These are phyloP conservation scores for Pterocles orientalis DNA, from an alignment of 2,113 vertebrate genomes.

Conservation along the genomic window DNA sequence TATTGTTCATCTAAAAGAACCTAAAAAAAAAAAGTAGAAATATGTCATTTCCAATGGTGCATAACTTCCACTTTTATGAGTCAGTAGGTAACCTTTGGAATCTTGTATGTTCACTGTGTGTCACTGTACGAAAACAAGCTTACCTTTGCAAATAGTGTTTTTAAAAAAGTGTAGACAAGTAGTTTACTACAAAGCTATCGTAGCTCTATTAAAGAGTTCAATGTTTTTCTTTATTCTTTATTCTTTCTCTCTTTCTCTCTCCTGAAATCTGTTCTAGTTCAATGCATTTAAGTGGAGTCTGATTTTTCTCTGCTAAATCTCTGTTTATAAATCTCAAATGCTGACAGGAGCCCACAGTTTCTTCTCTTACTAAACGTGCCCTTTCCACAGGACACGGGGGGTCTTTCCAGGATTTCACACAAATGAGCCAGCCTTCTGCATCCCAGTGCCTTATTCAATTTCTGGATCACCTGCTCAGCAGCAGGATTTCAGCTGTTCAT, in stretches of 20 bases:
- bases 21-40: neutral
- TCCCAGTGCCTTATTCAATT: neutral
- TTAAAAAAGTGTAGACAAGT: neutral
- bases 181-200: neutral
- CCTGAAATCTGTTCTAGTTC: neutral
- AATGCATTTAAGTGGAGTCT: neutral
- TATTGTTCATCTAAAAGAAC: neutral
- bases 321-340: conserved; percentile 7
- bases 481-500: conserved; percentile 5
- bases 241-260: neutral
- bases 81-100: neutral
- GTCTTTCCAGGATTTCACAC: neutral
- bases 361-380: neutral
- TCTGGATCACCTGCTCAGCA: neutral
- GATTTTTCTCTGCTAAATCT: neutral
- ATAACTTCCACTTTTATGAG: neutral
- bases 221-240: neutral
- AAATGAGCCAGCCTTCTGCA: neutral
- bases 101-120: neutral
- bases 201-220: neutral
- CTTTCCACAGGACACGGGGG: neutral
- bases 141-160: neutral
- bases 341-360: neutral
- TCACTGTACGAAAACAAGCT: neutral
- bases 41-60: neutral